Percentiles rank a stretch among this genome's conserved stretches.
phyloP scores from a whole-genome alignment of 2,797 vertebrate species.

The Anomalospiza imberbis region DNA sequence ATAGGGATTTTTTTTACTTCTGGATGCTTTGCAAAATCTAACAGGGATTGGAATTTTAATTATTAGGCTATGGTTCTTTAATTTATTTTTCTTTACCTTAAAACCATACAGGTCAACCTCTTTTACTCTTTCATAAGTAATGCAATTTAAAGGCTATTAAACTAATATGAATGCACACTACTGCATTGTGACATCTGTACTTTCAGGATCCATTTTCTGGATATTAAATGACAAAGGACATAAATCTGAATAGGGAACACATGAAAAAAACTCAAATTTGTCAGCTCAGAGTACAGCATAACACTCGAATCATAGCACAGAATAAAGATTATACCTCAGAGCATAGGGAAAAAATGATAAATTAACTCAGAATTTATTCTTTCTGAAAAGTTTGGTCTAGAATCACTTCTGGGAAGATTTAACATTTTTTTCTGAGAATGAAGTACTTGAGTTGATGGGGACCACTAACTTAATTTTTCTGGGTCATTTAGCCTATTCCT shows the following conservation, averaged over 20 bases:
- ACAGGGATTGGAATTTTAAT: background rate
- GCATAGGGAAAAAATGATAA: background rate
- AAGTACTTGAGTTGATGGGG: background rate
- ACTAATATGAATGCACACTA: background rate
- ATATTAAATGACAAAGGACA: background rate
- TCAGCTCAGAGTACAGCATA: background rate
- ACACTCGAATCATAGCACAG: background rate
- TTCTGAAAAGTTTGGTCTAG: background rate
- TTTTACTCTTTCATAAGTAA: background rate
- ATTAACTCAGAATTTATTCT: background rate
- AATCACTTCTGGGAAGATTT: background rate
- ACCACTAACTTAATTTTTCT: constrained; percentile 11
- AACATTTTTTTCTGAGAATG: background rate
- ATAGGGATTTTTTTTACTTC: background rate
- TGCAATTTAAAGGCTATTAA: background rate
- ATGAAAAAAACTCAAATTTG: background rate
- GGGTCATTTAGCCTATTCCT: background rate
- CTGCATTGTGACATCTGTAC: background rate
- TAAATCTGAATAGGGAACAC: background rate
- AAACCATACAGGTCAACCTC: background rate
- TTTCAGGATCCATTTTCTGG: background rate
- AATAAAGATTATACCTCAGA: background rate
- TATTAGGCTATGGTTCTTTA: background rate
- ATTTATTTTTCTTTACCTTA: background rate
- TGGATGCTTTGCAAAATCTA: background rate